Conservation (phyloP, 1,140 invertebrate species). For the Drosophila ironensis region DNA sequence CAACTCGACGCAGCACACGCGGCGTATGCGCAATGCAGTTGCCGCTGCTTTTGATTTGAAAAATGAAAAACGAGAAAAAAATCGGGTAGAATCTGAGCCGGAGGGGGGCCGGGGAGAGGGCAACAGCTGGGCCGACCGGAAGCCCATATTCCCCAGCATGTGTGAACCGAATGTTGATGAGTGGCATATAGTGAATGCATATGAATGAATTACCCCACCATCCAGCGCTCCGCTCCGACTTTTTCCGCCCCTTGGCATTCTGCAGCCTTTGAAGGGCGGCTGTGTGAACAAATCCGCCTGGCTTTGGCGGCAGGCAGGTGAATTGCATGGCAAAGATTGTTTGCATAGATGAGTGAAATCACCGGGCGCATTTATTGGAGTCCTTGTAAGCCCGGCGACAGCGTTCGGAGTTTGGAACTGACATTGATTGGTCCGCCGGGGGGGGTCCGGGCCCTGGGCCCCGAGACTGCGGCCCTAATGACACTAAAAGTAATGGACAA, state of each 20-base stretch:
- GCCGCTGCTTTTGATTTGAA: neutral
- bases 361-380: constrained; percentile 35
- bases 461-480: constrained; percentile 7
- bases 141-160: constrained; percentile 43
- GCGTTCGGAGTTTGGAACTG: constrained; percentile 4
- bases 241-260: constrained; percentile 4
- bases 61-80: constrained; percentile 5
- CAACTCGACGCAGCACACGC: constrained; percentile 34
- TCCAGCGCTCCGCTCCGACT: neutral
- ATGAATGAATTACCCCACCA: constrained; percentile 39
- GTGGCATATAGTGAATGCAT: constrained; percentile 37
- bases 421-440: constrained; percentile 33
- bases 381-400: constrained; percentile 1
- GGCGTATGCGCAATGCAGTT: constrained; percentile 63
- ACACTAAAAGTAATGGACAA: constrained; percentile 17
- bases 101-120: neutral
- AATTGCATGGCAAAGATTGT: constrained; percentile 39
- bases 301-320: constrained; percentile 31
- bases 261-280: constrained; percentile 17
- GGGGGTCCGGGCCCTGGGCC: too few relatives aligned
- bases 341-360: constrained; percentile 44
- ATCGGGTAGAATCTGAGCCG: neutral
- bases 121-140: constrained; percentile 33
- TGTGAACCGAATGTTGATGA: constrained; percentile 46
- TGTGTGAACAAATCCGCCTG: constrained; percentile 25